Evolutionary conservation across 2,888 invertebrate genomes (phyloP), one percentile per base, ranked within the genome.

Genomic region (Sminthurides aquaticus): DNA sequence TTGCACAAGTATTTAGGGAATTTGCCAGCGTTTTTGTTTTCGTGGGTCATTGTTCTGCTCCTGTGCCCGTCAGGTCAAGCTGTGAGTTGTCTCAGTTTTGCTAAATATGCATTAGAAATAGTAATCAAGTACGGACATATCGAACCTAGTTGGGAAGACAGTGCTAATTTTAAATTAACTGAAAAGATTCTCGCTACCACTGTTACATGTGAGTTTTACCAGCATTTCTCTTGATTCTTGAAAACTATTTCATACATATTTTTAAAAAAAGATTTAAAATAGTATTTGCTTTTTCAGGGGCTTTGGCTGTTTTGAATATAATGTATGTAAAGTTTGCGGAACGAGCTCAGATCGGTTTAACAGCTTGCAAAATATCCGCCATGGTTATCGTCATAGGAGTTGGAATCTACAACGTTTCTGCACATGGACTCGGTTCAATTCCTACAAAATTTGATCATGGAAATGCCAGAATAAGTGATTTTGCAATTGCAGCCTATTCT

Each of bases 261-360:
- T 5, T 15, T 34, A 2, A n/a, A n/a, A n/a, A n/a, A n/a, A n/a
- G n/a, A n/a, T n/a, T n/a, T n/a, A n/a, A n/a, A n/a, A n/a, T n/a
- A n/a, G n/a, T n/a, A n/a, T n/a, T n/a, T n/a, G n/a, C n/a, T n/a
- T n/a, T 60, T 49, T 15, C 49, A 91, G 92, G 92, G 78, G 85
- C 92, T 80, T 92, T 96, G 78, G 84, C 93, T 76, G 88, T 91
- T 78, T 88, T 96, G 75, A 96, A 96, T 82, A 94, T 94, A 84
- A 91, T 90, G 83, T 95, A 95, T 81, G 95, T 96, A 68, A 90
- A 90, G 80, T 82, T 95, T 78, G 95, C 96, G 24, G 95, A 95
- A 67, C 90, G 90, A 76, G 91, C 96, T 61, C 96, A 96, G 81
- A 96, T 95, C 80, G 86, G 92, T 71, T 95, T 96, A 80, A 95